These are phyloP conservation scores for Nautilus pompilius DNA, from an alignment of 1,140 invertebrate species.

Conservation along the genomic window DNA sequence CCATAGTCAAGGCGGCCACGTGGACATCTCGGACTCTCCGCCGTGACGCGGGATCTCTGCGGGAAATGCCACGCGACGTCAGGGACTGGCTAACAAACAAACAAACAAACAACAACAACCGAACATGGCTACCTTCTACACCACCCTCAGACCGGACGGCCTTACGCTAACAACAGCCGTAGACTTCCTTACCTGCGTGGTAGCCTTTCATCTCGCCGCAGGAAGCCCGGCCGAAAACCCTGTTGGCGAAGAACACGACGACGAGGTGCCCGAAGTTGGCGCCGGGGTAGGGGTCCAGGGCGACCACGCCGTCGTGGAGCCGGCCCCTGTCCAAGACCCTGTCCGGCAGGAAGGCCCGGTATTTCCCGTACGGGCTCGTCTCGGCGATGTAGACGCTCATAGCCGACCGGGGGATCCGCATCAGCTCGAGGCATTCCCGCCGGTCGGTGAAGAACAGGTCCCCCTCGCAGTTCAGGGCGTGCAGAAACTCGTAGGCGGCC, in stretches of 20 bases:
- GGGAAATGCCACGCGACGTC: too few species aligned
- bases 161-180: too few species aligned
- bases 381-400: conserved; percentile 42
- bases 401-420: conserved; percentile 14
- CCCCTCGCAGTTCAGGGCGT: conserved; percentile 27
- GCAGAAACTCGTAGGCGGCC: conserved; percentile 29
- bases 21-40: too few species aligned
- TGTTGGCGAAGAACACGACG: conserved; percentile 57
- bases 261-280: conserved; percentile 60
- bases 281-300: conserved; percentile 58
- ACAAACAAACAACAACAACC: too few species aligned
- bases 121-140: too few species aligned
- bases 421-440: conserved; percentile 26
- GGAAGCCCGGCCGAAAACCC: background rate
- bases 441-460: conserved; percentile 33
- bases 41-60: too few species aligned
- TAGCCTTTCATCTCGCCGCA: background rate
- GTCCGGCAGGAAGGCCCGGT: conserved; percentile 54
- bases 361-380: conserved; percentile 27
- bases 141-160: too few species aligned
- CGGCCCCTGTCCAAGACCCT: conserved; percentile 42
- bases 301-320: conserved; percentile 55
- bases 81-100: too few species aligned
- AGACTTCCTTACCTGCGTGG: background rate
- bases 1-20: too few species aligned